Evolutionary conservation across 2,113 vertebrate species (phyloP).

Genomic region (Xenotilapia flavipinnis): DNA sequence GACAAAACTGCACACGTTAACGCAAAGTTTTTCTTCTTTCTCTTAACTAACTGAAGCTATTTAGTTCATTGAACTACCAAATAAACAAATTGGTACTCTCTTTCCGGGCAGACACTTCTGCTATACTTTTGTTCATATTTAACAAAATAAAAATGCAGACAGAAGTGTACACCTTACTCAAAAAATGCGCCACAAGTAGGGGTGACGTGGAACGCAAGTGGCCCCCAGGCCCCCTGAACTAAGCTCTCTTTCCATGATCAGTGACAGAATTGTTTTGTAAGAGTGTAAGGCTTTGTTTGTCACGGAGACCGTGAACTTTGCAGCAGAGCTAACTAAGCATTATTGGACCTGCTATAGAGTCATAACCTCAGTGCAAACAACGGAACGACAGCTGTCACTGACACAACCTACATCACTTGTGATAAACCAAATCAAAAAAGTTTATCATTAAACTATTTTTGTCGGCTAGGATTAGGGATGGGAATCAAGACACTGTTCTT

Average conservation of each 20-base stretch:
- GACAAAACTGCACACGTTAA: fast-evolving
- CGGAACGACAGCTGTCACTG: background rate
- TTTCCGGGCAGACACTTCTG: fast-evolving
- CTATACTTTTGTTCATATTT: fast-evolving
- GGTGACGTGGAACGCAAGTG: background rate
- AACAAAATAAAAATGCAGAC: background rate
- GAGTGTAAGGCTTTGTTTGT: background rate
- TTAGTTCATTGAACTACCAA: background rate
- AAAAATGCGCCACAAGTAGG: background rate
- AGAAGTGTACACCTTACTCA: background rate
- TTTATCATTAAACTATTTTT: background rate
- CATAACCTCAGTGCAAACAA: background rate
- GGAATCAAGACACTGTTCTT: background rate
- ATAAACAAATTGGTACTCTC: background rate
- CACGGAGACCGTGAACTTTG: background rate
- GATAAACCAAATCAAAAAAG: background rate
- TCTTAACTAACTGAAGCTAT: background rate
- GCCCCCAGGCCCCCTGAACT: background rate
- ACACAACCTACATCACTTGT: background rate
- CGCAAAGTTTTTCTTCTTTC: fast-evolving
- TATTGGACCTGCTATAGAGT: background rate
- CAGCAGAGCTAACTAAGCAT: background rate
- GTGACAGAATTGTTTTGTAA: background rate
- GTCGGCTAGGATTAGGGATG: background rate
- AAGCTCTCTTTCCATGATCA: background rate